These are phyloP conservation scores for Tryphoninae sp. DNA, from an alignment of 2,888 invertebrate genomes.

Conservation along the genomic window DNA sequence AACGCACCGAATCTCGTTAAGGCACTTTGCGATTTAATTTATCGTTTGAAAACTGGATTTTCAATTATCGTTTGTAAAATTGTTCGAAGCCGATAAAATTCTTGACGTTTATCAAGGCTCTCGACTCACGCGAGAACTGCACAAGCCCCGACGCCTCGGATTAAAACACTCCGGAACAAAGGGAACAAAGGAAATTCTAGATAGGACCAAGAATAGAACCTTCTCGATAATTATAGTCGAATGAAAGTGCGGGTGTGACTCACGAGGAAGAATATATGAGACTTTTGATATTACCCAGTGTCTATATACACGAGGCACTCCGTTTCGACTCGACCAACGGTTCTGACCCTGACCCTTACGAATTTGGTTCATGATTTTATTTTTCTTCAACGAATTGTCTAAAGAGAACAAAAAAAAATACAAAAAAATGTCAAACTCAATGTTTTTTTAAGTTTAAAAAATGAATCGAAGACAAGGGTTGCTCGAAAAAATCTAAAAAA, in stretches of 20 bases:
- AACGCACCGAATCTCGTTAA: too few relatives aligned
- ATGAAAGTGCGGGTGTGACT: conserved; percentile 37
- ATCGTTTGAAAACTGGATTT: neutral
- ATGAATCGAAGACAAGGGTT: too few relatives aligned
- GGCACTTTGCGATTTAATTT: neutral
- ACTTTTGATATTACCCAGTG: conserved; percentile 41
- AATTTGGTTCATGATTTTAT: too few relatives aligned
- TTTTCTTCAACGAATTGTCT: too few relatives aligned
- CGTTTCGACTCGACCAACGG: too few relatives aligned
- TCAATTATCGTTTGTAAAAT: neutral
- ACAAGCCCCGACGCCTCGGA: neutral
- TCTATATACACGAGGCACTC: conserved; percentile 6
- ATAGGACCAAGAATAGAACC: conserved; percentile 46
- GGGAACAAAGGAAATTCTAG: conserved; percentile 35
- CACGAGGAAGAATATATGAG: conserved; percentile 29
- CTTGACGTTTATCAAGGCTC: neutral
- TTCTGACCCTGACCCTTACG: too few relatives aligned
- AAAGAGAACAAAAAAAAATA: too few relatives aligned
- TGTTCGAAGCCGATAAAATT: neutral
- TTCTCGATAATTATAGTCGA: conserved; percentile 39
- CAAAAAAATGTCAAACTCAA: too few relatives aligned
- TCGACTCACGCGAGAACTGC: neutral
- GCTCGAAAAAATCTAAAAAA: too few relatives aligned
- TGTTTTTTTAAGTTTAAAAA: too few relatives aligned
- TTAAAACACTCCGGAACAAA: conserved; percentile 14